These are phyloP conservation scores for Scelioninae gen. 1 DNA, from an alignment of 2,888 invertebrate species.

Conservation along the genomic window DNA sequence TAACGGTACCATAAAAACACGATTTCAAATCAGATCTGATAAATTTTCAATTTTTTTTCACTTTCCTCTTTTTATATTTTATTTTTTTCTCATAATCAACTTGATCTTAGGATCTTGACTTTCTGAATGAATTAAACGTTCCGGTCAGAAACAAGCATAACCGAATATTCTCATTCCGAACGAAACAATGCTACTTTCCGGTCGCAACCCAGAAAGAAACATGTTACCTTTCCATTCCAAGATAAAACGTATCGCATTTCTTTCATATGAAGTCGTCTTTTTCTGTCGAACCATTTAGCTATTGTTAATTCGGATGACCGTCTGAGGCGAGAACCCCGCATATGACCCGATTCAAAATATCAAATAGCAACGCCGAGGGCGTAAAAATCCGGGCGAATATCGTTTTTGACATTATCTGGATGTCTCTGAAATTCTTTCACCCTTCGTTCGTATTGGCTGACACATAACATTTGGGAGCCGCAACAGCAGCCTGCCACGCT, in stretches of 20 bases:
- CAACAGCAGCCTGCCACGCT: slow-evolving; percentile 24
- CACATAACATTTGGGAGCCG: slow-evolving; percentile 62
- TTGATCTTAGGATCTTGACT: slow-evolving; percentile 2
- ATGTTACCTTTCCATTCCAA: slow-evolving; percentile 31
- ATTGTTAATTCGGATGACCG: slow-evolving; percentile 42
- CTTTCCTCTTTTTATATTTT: not conserved
- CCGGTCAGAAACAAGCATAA: slow-evolving; percentile 4
- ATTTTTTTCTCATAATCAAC: slow-evolving; percentile 3
- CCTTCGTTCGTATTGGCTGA: slow-evolving; percentile 53
- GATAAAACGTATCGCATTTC: slow-evolving; percentile 43
- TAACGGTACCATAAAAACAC: slow-evolving; percentile 14
- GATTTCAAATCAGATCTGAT: slow-evolving; percentile 14
- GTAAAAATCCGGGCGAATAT: slow-evolving; percentile 52
- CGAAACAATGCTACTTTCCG: slow-evolving; percentile 35
- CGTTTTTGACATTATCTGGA: slow-evolving; percentile 60
- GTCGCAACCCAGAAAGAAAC: slow-evolving; percentile 19
- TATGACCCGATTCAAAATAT: slow-evolving; percentile 51
- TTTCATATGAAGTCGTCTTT: slow-evolving; percentile 16
- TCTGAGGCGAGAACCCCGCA: slow-evolving; percentile 17
- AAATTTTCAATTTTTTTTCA: not conserved
- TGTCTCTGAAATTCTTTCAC: slow-evolving; percentile 61
- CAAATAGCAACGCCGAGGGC: slow-evolving; percentile 46
- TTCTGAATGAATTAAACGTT: slow-evolving; percentile 11
- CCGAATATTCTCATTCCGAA: slow-evolving; percentile 22
- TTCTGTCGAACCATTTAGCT: slow-evolving; percentile 39